phyloP scores from a whole-genome alignment of 2,113 vertebrate species.

The Alligator sinensis region DNA sequence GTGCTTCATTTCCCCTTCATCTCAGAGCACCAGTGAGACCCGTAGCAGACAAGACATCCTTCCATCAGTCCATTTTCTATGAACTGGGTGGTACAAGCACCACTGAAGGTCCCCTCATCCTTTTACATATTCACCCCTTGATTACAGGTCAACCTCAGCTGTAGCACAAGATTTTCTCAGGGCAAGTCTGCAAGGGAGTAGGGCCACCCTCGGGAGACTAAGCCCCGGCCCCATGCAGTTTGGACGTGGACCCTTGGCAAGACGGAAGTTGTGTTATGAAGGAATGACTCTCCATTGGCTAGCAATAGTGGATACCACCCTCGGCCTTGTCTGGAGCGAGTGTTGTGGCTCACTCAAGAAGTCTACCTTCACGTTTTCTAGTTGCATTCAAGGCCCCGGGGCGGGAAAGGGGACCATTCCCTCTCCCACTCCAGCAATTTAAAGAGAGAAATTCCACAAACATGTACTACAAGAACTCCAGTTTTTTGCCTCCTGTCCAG shows the following conservation, averaged over 20 bases:
- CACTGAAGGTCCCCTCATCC: background rate
- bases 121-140: background rate
- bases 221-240: background rate
- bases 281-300: background rate
- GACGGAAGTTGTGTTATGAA: background rate
- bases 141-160: background rate
- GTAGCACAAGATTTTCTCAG: background rate
- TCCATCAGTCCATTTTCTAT: background rate
- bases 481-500: background rate
- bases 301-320: background rate
- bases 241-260: background rate
- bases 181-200: background rate
- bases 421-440: background rate
- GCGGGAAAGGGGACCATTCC: background rate
- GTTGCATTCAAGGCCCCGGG: background rate
- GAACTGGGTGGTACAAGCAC: conserved; percentile 5
- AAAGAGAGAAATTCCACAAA: background rate
- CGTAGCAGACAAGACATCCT: background rate
- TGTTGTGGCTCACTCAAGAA: background rate
- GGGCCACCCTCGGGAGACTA: background rate
- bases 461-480: background rate
- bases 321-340: background rate
- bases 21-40: fast-evolving
- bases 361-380: background rate
- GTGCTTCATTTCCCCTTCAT: background rate